phyloP scores from a whole-genome alignment of 2,113 vertebrate genomes.

The Datnioides undecimradiatus region DNA sequence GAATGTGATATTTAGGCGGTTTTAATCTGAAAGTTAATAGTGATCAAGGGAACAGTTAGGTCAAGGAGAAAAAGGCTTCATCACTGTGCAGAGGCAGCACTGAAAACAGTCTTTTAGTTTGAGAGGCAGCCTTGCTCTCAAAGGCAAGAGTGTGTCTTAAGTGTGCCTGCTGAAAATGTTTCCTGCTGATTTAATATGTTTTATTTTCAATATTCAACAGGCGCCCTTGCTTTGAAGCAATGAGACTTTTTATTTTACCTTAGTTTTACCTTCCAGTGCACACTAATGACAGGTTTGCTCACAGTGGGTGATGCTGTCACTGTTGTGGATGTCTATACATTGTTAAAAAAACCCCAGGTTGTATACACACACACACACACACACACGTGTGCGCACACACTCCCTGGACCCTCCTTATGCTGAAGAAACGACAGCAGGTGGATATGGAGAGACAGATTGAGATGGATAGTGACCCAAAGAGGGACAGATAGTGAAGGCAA shows the following conservation, averaged over 20 bases:
- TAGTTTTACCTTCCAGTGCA: not conserved
- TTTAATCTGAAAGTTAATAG: too few species aligned
- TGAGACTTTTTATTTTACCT: not conserved
- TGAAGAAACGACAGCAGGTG: conserved; percentile 53
- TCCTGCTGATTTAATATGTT: not conserved
- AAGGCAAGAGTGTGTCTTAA: not conserved
- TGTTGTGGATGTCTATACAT: not conserved
- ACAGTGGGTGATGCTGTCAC: not conserved
- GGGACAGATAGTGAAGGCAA: conserved; percentile 23
- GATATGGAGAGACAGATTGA: conserved; percentile 57
- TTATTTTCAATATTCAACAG: not conserved
- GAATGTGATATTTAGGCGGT: too few species aligned
- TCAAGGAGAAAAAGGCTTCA: conserved; percentile 5
- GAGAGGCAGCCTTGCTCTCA: not conserved
- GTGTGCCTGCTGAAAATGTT: not conserved
- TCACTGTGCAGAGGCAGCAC: not conserved
- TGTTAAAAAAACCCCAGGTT: conserved; percentile 47
- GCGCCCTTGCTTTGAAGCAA: not conserved
- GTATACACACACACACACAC: conserved; percentile 20
- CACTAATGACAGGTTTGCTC: not conserved
- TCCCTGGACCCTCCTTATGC: conserved; percentile 52
- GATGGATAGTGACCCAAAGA: conserved; percentile 56
- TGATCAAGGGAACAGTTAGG: not conserved
- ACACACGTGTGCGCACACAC: not conserved
- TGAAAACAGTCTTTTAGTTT: not conserved